phyloP scores from a whole-genome alignment of 2,113 vertebrate genomes.

The Andinoacara biseriatus region DNA sequence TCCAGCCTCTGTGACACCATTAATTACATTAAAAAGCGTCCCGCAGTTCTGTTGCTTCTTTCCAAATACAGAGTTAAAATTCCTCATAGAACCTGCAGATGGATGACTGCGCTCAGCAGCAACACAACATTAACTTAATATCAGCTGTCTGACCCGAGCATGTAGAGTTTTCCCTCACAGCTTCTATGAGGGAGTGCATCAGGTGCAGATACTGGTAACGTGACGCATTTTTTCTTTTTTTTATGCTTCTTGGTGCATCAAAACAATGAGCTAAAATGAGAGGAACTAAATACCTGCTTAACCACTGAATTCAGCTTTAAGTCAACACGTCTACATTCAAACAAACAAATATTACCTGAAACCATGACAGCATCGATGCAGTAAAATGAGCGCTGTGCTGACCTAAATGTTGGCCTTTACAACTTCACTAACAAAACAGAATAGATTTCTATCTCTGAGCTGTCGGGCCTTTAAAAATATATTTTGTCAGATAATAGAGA shows the following conservation, averaged over 20 bases:
- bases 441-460: not conserved
- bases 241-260: not conserved
- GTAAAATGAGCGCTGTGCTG: not conserved
- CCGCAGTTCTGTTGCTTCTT: not conserved
- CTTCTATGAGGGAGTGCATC: accelerated
- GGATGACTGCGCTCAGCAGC: not conserved
- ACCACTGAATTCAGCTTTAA: not conserved
- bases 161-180: not conserved
- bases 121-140: accelerated
- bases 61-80: not conserved
- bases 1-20: not conserved
- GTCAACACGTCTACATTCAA: not conserved
- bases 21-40: not conserved
- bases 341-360: not conserved
- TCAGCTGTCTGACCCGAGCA: not conserved
- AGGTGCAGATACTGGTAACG: not conserved
- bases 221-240: no score
- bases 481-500: not conserved
- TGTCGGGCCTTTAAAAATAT: not conserved
- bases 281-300: not conserved
- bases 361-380: not conserved
- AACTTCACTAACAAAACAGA: not conserved
- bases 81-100: not conserved
- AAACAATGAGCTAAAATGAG: not conserved
- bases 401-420: not conserved